Evolutionary conservation across 2,797 vertebrate species (phyloP), one percentile per base, ranked within the genome.

Genomic region (Sciaenops ocellatus): DNA sequence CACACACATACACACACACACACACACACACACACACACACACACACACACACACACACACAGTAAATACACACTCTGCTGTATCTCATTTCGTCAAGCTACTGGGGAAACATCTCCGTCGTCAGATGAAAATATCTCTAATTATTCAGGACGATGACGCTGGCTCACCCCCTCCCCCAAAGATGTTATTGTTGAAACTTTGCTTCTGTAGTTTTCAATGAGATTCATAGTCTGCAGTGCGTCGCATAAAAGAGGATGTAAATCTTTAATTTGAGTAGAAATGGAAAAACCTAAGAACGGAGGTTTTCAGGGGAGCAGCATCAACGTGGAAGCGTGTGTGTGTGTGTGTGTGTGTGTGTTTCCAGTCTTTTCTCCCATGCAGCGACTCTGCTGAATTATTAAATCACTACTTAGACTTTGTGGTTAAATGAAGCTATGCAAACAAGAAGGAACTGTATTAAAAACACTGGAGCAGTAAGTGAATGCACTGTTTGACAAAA

Each of bases 341-440:
- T 73, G 28, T 66, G 54, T 48, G 18, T 73, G 28, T 66, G 5
- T 57, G 5, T 42, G 42, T 18, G 12, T 66, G n/a, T 76, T 52
- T 65, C 28, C 47, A 12, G 50, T 70, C 69, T 56, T 77, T 69
- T 69, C 73, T 85, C 24, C 57, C 69, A 79, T 72, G 22, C 62
- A 72, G 70, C 54, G 73, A 79, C 69, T 77, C 62, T 44, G 41
- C 70, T 89, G 72, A 92, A 90, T 90, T 89, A 93, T 91, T 87
- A 76, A 91, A 85, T 68, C 10, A 12, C 75, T 83, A 47, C 85
- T 91, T 80, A 41, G 57, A 48, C 83, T 84, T 69, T 76, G 76
- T 83, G 80, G 76, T 87, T 87, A 85, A 87, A 89, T 77, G 79
- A 87, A 79, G 73, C 69, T 82, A 84, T 73, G 73, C 88, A 91